Evolutionary conservation across 2,797 vertebrate species (phyloP).

Genomic region (Holocentrus rufus): DNA sequence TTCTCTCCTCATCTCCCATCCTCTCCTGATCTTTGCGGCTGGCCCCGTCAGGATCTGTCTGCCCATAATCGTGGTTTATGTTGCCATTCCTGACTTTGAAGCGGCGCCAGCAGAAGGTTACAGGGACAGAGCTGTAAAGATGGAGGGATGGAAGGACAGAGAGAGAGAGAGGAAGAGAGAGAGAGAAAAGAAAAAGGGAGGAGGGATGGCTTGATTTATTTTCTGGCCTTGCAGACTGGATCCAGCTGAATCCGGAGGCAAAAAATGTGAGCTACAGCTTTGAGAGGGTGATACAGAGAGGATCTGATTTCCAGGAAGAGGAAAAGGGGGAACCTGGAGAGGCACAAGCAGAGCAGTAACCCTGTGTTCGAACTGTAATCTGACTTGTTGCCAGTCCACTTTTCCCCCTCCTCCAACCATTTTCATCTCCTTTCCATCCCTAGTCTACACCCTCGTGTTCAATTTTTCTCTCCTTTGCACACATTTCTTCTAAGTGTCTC

Average conservation of each 20-base stretch:
- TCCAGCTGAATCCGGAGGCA: constrained; percentile 43
- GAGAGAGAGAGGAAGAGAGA: constrained; percentile 10
- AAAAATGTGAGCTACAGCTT: constrained; percentile 6
- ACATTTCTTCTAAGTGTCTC: constrained; percentile 30
- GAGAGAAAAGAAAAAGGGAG: background rate
- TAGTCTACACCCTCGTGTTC: constrained; percentile 26
- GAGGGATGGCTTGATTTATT: constrained; percentile 28
- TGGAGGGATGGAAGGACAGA: constrained; percentile 29
- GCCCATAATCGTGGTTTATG: constrained; percentile 31
- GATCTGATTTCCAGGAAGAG: constrained; percentile 35
- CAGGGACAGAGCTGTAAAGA: constrained; percentile 15
- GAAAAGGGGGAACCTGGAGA: constrained; percentile 19
- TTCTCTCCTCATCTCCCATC: background rate
- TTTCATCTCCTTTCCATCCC: constrained; percentile 21
- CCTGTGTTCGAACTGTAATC: background rate
- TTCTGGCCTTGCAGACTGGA: constrained; percentile 26
- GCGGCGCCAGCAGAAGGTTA: constrained; percentile 30
- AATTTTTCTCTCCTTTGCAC: constrained; percentile 20
- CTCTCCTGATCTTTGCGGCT: background rate
- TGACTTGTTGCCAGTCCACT: constrained; percentile 15
- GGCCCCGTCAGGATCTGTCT: constrained; percentile 1
- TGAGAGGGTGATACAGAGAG: constrained; percentile 20
- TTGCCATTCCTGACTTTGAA: constrained; percentile 29
- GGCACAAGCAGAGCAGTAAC: background rate
- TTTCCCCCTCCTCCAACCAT: background rate